phyloP scores from a whole-genome alignment of 2,888 invertebrate species.

The Phymatocera aterrima region DNA sequence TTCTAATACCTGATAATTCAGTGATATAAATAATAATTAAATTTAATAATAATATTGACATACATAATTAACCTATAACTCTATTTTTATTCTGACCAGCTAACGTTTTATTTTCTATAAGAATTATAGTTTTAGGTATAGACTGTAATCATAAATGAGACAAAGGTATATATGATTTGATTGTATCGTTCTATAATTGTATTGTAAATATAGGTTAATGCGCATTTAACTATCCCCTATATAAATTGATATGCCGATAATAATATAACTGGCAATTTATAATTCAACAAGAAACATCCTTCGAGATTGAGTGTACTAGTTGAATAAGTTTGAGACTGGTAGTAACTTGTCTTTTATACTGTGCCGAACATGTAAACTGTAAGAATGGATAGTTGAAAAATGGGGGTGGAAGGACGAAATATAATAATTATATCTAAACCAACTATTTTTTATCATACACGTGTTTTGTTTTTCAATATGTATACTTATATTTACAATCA shows the following conservation, averaged over 20 bases:
- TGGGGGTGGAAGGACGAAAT: background rate
- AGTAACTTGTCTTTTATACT: background rate
- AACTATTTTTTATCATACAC: constrained; percentile 21
- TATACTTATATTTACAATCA: constrained; percentile 5
- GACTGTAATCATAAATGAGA: constrained; percentile 4
- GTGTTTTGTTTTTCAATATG: background rate
- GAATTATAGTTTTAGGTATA: background rate
- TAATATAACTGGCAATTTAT: background rate
- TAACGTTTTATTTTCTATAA: background rate
- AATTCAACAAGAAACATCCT: background rate
- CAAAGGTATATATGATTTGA: too few relatives aligned
- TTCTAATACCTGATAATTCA: background rate
- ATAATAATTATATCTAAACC: constrained; percentile 21
- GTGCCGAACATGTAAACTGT: background rate
- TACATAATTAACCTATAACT: too few relatives aligned
- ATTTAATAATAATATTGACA: constrained; percentile 1
- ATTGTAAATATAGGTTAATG: background rate
- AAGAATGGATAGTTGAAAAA: background rate
- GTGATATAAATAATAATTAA: background rate
- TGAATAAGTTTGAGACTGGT: background rate
- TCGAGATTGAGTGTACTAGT: background rate
- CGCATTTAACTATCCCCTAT: background rate
- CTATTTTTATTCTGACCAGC: background rate
- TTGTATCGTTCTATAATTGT: too few relatives aligned
- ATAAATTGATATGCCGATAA: background rate